A percentile compares a stretch with the other conserved stretches of the same genome.
Evolutionary conservation across 37 sponge, comb jelly and placozoan genomes (phyloP).

Genomic region (Beroe forskalii): DNA sequence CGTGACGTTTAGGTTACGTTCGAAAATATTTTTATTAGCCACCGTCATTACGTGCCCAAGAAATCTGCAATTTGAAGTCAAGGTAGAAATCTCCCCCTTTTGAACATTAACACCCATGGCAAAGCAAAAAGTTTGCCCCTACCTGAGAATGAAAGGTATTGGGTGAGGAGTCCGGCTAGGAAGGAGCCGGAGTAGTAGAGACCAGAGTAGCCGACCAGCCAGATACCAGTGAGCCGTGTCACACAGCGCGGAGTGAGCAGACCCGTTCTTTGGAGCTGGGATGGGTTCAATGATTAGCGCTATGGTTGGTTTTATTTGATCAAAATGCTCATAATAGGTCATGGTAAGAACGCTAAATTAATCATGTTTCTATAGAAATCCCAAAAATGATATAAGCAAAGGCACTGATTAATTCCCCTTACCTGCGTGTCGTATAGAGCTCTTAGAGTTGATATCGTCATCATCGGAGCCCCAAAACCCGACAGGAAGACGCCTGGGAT

Average conservation of each 20-base stretch:
- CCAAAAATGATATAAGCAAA: no score
- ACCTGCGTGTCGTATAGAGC: conserved; percentile 31
- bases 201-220: conserved; percentile 21
- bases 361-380: no score
- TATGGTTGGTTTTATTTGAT: no score
- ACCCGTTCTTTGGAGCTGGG: conserved; percentile 7
- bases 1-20: no score
- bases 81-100: no score
- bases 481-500: conserved; percentile 32
- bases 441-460: conserved; percentile 19
- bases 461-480: neutral
- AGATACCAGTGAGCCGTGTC: conserved; percentile 14
- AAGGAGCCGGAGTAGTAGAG: conserved; percentile 3
- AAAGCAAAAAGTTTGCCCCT: neutral
- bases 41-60: no score
- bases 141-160: conserved; percentile 23
- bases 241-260: neutral
- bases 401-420: no score
- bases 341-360: no score
- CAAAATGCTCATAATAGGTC: no score
- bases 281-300: no score
- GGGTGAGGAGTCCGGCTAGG: neutral
- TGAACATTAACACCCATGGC: neutral
- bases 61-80: no score
- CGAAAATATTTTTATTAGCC: no score